These are phyloP conservation scores for Ceuthmochares aereus DNA, from an alignment of 2,113 vertebrate genomes.

Conservation along the genomic window DNA sequence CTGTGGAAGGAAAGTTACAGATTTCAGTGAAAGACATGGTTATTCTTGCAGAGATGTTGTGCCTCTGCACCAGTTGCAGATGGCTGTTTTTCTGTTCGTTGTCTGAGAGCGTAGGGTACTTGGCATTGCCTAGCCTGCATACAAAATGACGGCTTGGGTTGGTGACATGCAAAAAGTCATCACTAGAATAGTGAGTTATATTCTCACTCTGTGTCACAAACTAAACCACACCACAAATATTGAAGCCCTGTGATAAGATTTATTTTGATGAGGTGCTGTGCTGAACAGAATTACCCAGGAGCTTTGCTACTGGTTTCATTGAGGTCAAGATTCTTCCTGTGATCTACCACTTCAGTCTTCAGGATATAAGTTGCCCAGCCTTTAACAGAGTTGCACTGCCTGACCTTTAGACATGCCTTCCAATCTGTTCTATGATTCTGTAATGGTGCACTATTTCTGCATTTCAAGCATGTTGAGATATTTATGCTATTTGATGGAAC, in stretches of 20 bases:
- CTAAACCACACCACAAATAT: neutral
- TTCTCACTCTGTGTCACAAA: neutral
- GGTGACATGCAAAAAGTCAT: neutral
- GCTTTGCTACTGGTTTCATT: neutral
- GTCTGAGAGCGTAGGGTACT: neutral
- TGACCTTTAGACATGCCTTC: neutral
- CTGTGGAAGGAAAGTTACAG: neutral
- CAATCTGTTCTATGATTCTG: neutral
- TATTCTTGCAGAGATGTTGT: neutral
- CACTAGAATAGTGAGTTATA: neutral
- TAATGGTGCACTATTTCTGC: neutral
- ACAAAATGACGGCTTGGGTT: neutral
- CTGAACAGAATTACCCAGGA: neutral
- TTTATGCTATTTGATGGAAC: conserved; percentile 9
- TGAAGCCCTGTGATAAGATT: neutral
- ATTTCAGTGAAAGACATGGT: neutral
- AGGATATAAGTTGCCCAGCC: neutral
- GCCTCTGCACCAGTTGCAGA: neutral
- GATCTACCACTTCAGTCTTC: neutral
- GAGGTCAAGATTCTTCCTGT: neutral
- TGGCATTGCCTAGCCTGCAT: neutral
- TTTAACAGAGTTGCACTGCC: neutral
- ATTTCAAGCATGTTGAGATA: conserved; percentile 3
- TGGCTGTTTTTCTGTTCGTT: neutral
- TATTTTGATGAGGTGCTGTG: neutral